Percentiles rank a stretch among this genome's conserved stretches.
Evolutionary conservation across 1,140 invertebrate genomes (phyloP).

Genomic region (Ptiloglossa arizonensis): DNA sequence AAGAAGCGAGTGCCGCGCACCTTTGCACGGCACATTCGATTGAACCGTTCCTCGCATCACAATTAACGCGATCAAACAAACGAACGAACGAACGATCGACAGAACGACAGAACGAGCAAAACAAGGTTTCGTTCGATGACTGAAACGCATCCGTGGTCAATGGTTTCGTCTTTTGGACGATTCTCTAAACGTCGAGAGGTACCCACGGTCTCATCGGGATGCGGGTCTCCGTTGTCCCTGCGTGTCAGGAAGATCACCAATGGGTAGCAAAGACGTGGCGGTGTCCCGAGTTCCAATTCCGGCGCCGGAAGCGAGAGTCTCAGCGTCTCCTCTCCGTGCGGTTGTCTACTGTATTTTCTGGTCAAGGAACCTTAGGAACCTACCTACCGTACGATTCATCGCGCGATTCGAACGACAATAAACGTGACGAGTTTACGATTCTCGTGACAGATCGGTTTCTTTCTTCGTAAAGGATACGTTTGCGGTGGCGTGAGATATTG

Average conservation of each 20-base stretch:
- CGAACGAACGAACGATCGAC: too few species aligned
- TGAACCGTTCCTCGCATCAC: too few species aligned
- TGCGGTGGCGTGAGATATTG: constrained; percentile 80
- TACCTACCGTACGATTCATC: too few species aligned
- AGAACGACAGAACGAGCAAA: too few species aligned
- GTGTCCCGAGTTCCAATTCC: constrained; percentile 86
- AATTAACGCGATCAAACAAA: too few species aligned
- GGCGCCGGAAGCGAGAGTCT: constrained; percentile 84
- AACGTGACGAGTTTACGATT: too few species aligned
- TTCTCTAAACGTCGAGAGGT: neutral
- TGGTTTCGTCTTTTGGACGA: neutral
- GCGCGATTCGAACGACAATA: neutral
- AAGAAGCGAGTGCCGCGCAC: too few species aligned
- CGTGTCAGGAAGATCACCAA: constrained; percentile 88
- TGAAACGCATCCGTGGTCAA: too few species aligned
- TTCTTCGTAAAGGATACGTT: constrained; percentile 78
- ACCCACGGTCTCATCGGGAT: constrained; percentile 89
- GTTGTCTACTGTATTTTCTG: constrained; percentile 82
- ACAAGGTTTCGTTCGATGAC: too few species aligned
- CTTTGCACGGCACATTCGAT: too few species aligned
- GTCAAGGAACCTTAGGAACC: constrained; percentile 75
- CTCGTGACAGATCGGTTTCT: neutral
- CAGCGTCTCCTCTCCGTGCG: constrained; percentile 86
- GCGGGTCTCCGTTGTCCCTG: constrained; percentile 83
- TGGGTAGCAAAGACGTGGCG: constrained; percentile 88